Evolutionary conservation across 1,140 invertebrate genomes (phyloP), one percentile per base, ranked within the genome.

Genomic region (Neocloeon triangulifer): DNA sequence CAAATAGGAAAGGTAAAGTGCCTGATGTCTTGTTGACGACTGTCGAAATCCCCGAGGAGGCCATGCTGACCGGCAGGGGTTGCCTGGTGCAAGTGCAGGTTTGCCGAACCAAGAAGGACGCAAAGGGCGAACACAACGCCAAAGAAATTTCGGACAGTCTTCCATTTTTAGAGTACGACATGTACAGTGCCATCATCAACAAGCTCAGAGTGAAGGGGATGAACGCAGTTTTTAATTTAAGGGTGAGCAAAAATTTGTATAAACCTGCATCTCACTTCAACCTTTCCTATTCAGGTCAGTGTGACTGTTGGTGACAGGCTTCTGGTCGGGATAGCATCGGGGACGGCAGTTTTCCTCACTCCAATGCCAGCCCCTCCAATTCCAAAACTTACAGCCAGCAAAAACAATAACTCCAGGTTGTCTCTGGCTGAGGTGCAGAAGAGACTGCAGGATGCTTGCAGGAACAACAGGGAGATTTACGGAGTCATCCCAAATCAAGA

Each of bases 141-240:
- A 79, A 89, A 47, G 86, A 95, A 56, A 81, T 95, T 34, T 91
- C 85, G 5, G 80, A 85, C 52, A 70, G 75, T 34, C 54, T 96
- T 25, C 91, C 91, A 1, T 95, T 96, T 54, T 50, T 96, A 25
- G 88, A 96, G 52, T 95, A 94, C 52, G 91, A 96, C 50, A 55
- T 96, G 17, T 85, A 96, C 50, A 72, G 81, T 38, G 66, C 92
- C 42, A 55, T 95, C 8, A 62, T 92, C 2, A 88, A 86, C 44
- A 95, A 92, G 52, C 53, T 95, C 1, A 73, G 80, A 50, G 74
- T 89, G 36, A 84, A 82, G 47, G 88, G 82, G 10, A 86, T 91
- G 80, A 92, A 91, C 56, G 72, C 76, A n/a, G 60, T 89, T 13
- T 88, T 89, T 52, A 77, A 78, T 2, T 49, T 91, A 1, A 72